A percentile compares a stretch with the other conserved stretches of the same genome.
Evolutionary conservation across 2,888 invertebrate species (phyloP).

Genomic region (Idaea straminata): DNA sequence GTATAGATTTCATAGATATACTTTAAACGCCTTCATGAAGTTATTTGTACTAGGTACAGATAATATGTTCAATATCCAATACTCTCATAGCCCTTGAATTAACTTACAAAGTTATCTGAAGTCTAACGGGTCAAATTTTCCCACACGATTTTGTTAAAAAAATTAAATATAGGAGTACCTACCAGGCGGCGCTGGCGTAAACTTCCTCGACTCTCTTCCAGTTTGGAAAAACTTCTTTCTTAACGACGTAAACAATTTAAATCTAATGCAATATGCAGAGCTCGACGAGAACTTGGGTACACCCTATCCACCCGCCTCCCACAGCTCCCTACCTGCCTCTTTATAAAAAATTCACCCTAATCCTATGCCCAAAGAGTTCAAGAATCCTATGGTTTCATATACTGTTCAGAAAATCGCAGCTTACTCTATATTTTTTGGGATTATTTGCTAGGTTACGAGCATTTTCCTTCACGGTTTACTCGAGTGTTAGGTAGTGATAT

Average conservation of each 20-base stretch:
- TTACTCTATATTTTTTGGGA: slow-evolving; percentile 28
- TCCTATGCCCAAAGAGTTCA: slow-evolving; percentile 42
- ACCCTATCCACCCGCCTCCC: slow-evolving; percentile 35
- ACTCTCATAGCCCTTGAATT: neutral
- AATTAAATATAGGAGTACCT: slow-evolving; percentile 39
- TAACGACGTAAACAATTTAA: slow-evolving; percentile 79
- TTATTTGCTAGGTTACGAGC: slow-evolving; percentile 33
- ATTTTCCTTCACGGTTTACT: slow-evolving; percentile 18
- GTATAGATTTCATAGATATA: slow-evolving; percentile 10
- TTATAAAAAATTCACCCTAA: slow-evolving; percentile 70
- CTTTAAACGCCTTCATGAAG: slow-evolving; percentile 17
- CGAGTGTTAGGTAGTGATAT: slow-evolving; percentile 1
- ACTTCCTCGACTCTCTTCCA: slow-evolving; percentile 50
- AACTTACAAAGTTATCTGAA: neutral
- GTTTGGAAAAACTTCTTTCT: slow-evolving; percentile 66
- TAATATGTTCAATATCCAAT: neutral
- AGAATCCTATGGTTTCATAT: slow-evolving; percentile 36
- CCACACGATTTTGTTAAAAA: slow-evolving; percentile 38
- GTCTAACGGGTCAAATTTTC: slow-evolving; percentile 8
- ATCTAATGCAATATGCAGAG: slow-evolving; percentile 77
- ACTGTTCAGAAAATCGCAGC: slow-evolving; percentile 36
- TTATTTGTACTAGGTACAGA: neutral
- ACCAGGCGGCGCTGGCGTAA: slow-evolving; percentile 35
- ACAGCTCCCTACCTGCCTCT: slow-evolving; percentile 50
- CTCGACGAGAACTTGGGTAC: slow-evolving; percentile 48